Evolutionary conservation across 2,113 vertebrate species (phyloP).

Genomic region (Apistogramma diplotaenia): DNA sequence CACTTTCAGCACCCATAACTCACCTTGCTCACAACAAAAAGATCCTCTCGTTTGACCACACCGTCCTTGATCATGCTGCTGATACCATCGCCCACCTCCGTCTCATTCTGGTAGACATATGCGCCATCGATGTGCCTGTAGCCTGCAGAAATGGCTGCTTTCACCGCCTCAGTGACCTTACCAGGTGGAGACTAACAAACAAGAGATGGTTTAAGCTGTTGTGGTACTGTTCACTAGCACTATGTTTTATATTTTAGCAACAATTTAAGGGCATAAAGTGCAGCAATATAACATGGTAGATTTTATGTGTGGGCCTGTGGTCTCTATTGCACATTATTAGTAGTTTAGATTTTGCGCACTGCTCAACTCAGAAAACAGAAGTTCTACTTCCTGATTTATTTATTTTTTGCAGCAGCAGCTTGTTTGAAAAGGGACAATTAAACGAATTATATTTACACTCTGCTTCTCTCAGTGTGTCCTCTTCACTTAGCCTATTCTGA

Average conservation of each 20-base stretch:
- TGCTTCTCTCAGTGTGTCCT: fast-evolving
- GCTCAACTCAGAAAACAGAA: background rate
- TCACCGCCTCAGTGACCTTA: constrained; percentile 74
- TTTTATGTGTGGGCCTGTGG: background rate
- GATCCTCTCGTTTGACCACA: constrained; percentile 76
- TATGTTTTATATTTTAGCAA: no score
- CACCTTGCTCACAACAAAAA: constrained; percentile 83
- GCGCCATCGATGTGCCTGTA: constrained; percentile 80
- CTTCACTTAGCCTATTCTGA: background rate
- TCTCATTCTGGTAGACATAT: constrained; percentile 75
- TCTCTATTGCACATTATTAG: background rate
- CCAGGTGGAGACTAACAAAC: constrained; percentile 68
- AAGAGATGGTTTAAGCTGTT: background rate
- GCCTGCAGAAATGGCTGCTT: constrained; percentile 74
- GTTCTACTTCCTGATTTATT: background rate
- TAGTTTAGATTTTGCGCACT: background rate
- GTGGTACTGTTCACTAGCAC: background rate
- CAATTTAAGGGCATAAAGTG: background rate
- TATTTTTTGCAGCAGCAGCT: no score
- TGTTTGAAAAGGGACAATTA: background rate
- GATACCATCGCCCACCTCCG: constrained; percentile 76
- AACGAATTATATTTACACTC: background rate
- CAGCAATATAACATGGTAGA: background rate
- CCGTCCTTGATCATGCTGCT: constrained; percentile 63
- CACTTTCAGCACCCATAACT: background rate